Evolutionary conservation across 2,888 invertebrate genomes (phyloP), one percentile per base, ranked within the genome.

Genomic region (Heliconius hortense): DNA sequence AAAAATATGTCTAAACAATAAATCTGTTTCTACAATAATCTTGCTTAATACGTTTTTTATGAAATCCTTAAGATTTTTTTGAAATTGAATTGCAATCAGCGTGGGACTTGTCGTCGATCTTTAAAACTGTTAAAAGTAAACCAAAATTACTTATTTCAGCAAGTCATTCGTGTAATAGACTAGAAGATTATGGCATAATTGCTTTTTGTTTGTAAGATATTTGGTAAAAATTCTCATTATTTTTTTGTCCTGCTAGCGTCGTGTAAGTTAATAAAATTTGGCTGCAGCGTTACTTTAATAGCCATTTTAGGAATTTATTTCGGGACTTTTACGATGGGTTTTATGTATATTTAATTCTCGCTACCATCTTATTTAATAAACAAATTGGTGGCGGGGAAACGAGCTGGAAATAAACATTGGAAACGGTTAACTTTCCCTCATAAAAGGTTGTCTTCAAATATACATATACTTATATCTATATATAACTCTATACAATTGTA

Each of bases 161-260:
- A 69, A 77, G 88, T 90, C 88, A 90, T 86, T 80, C 78, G 81
- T 82, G 85, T 82, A 86, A 86, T 87, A 85, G 83, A 82, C 79
- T 81, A 81, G 85, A 85, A 85, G 77, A 87, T 73, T 66, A 66
- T 64, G 60, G 70, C 43, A 59, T 73, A 70, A 73, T 76, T 48
- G 69, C n/a, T 66, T 70, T 71, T 59, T 73, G 28, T 59, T 75
- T 64, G 21, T 71, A 77, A 75, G 31, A 69, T n/a, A 21, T 56
- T 69, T 31, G 7, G n/a, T 56, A 31, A 69, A 56, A 31, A 31
- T 31, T 56, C 48, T 28, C 28, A 31, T 69, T 56, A 31, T 53
- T 35, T 56, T 48, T 56, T 69, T 68, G 15, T 10, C 7, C 7
- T 13, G 21, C n/a, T n/a, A 53, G 31, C 31, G 13, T 56, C 28